Evolutionary conservation across 1,140 invertebrate species (phyloP).

Genomic region (Hycleus phaleratus): DNA sequence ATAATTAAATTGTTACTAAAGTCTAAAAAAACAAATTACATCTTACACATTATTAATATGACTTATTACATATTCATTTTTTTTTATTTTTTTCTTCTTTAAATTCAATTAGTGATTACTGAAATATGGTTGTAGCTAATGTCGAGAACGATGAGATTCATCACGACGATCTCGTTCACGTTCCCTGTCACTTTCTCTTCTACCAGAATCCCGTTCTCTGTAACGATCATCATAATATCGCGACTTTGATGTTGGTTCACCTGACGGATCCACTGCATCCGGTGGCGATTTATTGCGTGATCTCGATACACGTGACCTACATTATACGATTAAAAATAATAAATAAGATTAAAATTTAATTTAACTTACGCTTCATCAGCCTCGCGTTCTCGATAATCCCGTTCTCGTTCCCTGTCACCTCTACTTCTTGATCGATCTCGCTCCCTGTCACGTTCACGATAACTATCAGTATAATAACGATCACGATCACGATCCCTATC

Average conservation of each 20-base stretch:
- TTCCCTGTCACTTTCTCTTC: conserved; percentile 57
- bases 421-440: conserved; percentile 42
- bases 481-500: conserved; percentile 41
- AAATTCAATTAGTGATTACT: background rate
- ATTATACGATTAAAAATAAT: background rate
- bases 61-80: background rate
- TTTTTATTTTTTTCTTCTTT: background rate
- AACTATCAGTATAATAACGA: conserved; percentile 40
- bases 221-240: conserved; percentile 78
- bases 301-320: conserved; percentile 42
- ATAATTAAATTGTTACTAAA: conserved; percentile 11
- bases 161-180: conserved; percentile 60
- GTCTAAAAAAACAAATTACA: conserved; percentile 9
- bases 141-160: conserved; percentile 63
- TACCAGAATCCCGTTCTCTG: conserved; percentile 55
- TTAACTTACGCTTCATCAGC: background rate
- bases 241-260: conserved; percentile 46
- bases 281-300: conserved; percentile 50
- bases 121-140: conserved; percentile 42
- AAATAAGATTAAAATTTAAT: background rate
- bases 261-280: conserved; percentile 48
- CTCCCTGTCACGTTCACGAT: conserved; percentile 41
- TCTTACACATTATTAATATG: background rate
- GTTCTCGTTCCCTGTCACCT: conserved; percentile 54
- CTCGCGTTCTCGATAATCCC: conserved; percentile 47